Base-by-base conservation (phyloP, 2,888 invertebrate genomes). In the Torymus tubicola region DNA sequence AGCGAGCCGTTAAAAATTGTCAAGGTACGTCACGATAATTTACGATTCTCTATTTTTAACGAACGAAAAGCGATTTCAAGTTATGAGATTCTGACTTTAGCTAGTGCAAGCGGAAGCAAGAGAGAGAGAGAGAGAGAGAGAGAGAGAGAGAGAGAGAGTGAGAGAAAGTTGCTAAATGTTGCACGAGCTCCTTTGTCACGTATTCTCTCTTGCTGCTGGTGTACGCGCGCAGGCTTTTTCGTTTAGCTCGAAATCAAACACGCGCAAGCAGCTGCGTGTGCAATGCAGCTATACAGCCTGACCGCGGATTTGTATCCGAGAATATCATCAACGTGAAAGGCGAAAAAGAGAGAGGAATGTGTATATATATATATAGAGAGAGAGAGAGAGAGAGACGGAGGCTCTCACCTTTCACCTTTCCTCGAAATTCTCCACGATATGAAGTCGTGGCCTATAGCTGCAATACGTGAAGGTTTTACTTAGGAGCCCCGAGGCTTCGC, bases 401-500 rank as follows among this genome's bases (percentile, higher is more conserved):
- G 42, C 42, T 42, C 42, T 42, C 61, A 58, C 60, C 60, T 67
- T 75, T 64, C 58, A 24, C 50, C 57, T 12, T 2, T 12, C 11
- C 61, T 71, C 58, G 52, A 24, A 71, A 71, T 75, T 65, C 61
- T 42, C 50, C 14, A n/a, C 53, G 13, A 63, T 61, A 71, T 73
- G 67, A 71, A 74, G 60, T 75, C 70, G 73, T 65, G 78, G n/a
- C 24, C 21, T 16, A 13, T 24, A 13, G 14, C 18, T 8, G 13
- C 58, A 67, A 72, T 68, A 81, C 78, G 78, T 81, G 68, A 78
- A 52, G 72, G 70, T 81, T 81, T 81, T 79, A 76, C 78, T 81
- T 68, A 78, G 71, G 12, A 70, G 77, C 73, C 73, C 53, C 73
- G 77, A 64, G 77, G 64, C 72, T 24, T 18, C 31, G 13, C 53